Evolutionary conservation across 2,797 vertebrate species (phyloP).

Genomic region (Eleutherodactylus coqui): DNA sequence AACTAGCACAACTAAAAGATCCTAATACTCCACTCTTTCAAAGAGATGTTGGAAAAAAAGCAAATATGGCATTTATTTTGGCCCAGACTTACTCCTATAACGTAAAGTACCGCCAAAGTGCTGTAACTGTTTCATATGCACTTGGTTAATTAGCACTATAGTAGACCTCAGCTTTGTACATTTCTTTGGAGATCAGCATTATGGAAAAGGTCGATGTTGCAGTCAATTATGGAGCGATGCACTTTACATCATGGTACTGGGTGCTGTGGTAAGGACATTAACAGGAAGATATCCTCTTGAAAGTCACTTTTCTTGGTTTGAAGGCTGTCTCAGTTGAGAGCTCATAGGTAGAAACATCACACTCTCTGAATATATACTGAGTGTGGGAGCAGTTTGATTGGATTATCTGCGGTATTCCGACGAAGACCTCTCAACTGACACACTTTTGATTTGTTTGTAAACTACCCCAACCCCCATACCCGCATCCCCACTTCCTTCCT

Average conservation of each 20-base stretch:
- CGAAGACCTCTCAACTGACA: no score
- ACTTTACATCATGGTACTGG: neutral
- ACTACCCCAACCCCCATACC: no score
- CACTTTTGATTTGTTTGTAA: no score
- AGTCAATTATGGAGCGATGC: neutral
- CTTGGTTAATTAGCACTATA: neutral
- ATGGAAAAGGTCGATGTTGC: neutral
- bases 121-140: neutral
- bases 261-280: neutral
- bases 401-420: no score
- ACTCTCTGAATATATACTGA: no score
- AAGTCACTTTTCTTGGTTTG: constrained; percentile 31
- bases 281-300: constrained; percentile 1
- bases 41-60: neutral
- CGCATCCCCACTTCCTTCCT: no score
- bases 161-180: neutral
- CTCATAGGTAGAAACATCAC: no score
- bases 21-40: neutral
- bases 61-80: neutral
- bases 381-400: no score
- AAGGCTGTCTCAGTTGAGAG: no score
- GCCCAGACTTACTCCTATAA: neutral
- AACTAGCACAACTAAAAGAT: no score
- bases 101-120: neutral
- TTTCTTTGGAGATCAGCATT: neutral